phyloP scores from a whole-genome alignment of 2,888 invertebrate species.

The Cyaniris semiargus region DNA sequence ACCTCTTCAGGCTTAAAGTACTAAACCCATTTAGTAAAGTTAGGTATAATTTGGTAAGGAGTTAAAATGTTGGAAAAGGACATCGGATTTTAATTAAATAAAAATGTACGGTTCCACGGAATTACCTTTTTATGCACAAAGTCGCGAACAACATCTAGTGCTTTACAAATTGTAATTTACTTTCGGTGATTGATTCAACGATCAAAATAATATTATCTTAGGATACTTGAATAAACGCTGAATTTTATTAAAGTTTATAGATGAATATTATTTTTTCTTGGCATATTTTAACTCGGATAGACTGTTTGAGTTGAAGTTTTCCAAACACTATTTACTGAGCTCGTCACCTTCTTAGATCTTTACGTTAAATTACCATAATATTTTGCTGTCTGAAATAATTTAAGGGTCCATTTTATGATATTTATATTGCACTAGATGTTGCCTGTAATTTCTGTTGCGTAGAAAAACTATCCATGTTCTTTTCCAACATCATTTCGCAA shows the following conservation, averaged over 20 bases:
- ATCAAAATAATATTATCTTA: conserved; percentile 6
- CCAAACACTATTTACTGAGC: neutral
- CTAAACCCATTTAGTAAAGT: too few species aligned
- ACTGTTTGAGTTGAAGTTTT: conserved; percentile 1
- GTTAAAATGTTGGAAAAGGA: too few species aligned
- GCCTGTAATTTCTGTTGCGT: too few species aligned
- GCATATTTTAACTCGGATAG: neutral
- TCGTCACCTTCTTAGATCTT: neutral
- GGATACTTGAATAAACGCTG: neutral
- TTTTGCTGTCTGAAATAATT: neutral
- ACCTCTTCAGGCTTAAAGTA: too few species aligned
- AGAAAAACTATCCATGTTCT: too few species aligned
- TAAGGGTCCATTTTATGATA: neutral
- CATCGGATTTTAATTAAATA: neutral
- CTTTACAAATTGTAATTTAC: neutral
- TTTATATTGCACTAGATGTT: too few species aligned
- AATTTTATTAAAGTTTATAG: conserved; percentile 5
- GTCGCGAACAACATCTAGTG: neutral
- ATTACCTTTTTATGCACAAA: neutral
- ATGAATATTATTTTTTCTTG: neutral
- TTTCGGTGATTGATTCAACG: neutral
- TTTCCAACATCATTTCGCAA: too few species aligned
- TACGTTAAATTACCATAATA: neutral
- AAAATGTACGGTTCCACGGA: neutral
- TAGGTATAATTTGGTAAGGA: too few species aligned